Evolutionary conservation across 2,113 vertebrate species (phyloP), one percentile per base, ranked within the genome.

Genomic region (Siniperca knerii): DNA sequence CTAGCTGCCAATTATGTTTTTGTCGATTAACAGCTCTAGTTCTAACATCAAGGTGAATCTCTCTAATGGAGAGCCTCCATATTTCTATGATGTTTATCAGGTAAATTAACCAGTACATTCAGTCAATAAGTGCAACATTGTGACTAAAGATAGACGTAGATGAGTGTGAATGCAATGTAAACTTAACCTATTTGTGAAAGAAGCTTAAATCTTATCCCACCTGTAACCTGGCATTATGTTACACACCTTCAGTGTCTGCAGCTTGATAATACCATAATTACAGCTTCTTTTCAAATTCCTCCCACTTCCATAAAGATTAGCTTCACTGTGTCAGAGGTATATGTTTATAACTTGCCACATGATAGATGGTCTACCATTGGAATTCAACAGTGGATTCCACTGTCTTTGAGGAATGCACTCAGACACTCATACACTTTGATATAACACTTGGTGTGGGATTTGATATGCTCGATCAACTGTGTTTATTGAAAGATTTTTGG

Each of bases 221-320:
- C 35, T 50, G 33, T 66, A 69, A 73, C 61, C 40, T 55, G 42
- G 25, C 54, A 48, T 85, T 61, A 55, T 29, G 48, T 75, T 72
- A 11, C 75, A 50, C 79, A 58, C 79, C 77, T 35, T 60, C 33
- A 18, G 75, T 35, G 21, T 82, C 68, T 65, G 46, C 66, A 33
- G 37, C 54, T 13, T 16, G n/a, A 73, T 81, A 73, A 83, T 20
- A 25, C 35, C 25, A 18, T 87, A 83, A 87, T 76, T 58, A 88
- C 3, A 78, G 65, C 60, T 69, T 55, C 62, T 52, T 35, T 81
- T 77, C 15, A 75, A 40, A 83, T 29, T 35, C 60, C 62, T 78
- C 55, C 76, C 62, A 66, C 42, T 37, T 62, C 44, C 35, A 3
- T 44, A 1, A 57, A 75, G 84, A 73, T 60, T 67, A 68, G 68